These are phyloP conservation scores for Lasioglossum leucozonium DNA, from an alignment of 2,888 invertebrate genomes.

Conservation along the genomic window DNA sequence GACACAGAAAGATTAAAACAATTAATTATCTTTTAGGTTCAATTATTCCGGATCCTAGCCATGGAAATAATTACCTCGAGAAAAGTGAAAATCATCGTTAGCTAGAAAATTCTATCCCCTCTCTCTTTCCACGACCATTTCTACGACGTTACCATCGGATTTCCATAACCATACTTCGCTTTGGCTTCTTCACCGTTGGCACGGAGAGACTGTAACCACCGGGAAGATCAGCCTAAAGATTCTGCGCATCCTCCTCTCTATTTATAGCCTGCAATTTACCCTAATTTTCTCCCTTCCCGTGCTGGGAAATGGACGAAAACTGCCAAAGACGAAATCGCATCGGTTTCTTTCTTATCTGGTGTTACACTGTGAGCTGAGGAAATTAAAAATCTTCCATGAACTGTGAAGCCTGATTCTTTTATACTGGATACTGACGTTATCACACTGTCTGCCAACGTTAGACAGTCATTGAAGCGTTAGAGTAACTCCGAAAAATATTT, in stretches of 20 bases:
- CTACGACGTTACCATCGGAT: neutral
- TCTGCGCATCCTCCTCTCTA: neutral
- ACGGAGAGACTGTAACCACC: neutral
- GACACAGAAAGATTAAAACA: no score
- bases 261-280: neutral
- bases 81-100: no score
- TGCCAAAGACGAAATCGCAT: neutral
- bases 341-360: neutral
- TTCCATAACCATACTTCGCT: neutral
- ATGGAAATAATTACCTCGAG: no score
- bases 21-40: no score
- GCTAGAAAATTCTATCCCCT: neutral
- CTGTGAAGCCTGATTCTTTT: neutral
- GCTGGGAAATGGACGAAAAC: neutral
- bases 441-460: neutral
- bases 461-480: no score
- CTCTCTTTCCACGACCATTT: neutral
- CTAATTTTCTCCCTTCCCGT: neutral
- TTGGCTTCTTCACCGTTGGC: neutral
- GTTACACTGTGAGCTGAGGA: neutral
- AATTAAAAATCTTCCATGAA: neutral
- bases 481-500: no score
- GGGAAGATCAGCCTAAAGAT: neutral
- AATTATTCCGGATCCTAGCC: no score
- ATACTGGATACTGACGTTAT: neutral